Evolutionary conservation across 2,888 invertebrate genomes (phyloP).

Genomic region (Caenorhabditis doughertyi): DNA sequence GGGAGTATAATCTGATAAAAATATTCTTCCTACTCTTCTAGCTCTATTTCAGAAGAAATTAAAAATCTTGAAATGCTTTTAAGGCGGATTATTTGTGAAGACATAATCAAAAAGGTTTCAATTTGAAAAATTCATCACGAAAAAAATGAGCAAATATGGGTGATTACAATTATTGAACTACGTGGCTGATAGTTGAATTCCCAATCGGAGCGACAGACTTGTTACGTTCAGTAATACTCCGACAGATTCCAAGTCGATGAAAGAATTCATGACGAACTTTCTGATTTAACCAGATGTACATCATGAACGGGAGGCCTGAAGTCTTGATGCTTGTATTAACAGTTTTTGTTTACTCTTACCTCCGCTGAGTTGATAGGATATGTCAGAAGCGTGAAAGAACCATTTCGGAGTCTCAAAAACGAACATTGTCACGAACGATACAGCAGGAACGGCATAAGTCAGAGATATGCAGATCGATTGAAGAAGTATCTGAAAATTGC

Average conservation of each 20-base stretch:
- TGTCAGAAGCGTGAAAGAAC: conserved; percentile 26
- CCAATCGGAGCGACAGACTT: conserved; percentile 6
- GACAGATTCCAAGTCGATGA: not conserved
- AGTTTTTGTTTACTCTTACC: no score
- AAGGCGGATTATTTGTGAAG: no score
- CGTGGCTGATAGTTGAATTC: not conserved
- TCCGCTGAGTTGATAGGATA: conserved; percentile 27
- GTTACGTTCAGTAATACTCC: not conserved
- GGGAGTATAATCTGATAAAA: no score
- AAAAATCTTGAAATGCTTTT: no score
- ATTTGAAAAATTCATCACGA: no score
- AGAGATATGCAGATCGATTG: conserved; percentile 33
- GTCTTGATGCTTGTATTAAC: no score
- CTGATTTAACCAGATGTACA: conserved; percentile 28
- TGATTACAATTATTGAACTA: not conserved
- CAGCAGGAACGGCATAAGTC: conserved; percentile 23
- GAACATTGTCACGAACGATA: conserved; percentile 7
- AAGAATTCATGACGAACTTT: conserved; percentile 20
- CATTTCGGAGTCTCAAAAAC: not conserved
- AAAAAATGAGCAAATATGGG: no score
- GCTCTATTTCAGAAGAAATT: no score
- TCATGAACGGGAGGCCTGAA: conserved; percentile 29
- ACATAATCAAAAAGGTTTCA: no score
- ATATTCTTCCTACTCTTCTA: no score
- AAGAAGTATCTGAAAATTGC: conserved; percentile 15